Base-by-base conservation (phyloP, 2,113 vertebrate species). In the Limnothrissa miodon region DNA sequence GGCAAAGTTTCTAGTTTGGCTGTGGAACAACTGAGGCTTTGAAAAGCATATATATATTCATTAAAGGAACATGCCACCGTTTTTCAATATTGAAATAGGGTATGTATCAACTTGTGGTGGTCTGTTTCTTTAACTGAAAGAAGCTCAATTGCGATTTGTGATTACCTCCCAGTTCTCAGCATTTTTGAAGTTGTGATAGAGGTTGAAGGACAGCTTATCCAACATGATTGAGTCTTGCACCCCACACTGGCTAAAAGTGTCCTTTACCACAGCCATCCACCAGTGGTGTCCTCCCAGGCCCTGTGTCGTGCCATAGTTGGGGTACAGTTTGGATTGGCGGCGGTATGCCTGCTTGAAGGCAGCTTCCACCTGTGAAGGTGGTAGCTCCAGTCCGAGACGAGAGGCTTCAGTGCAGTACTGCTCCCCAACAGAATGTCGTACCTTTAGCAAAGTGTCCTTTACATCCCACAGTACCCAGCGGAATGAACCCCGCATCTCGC, bases 391-490 rank as follows among this genome's bases (percentile, higher is more conserved):
- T 1, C 97, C 96, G 0, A 89, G 88, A 13, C 87, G 91, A 80
- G 39, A 87, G 11, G 96, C 97, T 87, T 94, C 96, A 4, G 89
- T 88, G 1, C 95, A 95, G 39, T 99, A 99, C 59, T 95, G 95
- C 66, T 95, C 90, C 0, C 96, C 97, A 0, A 97, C 91, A 0
- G 97, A 95, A 1, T 17, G 82, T 45, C 96, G 95, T 84, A 98
- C 93, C 84, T 93, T 95, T 80, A 99, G 89, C 79, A 99, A 90
- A 0, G 98, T 99, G 91, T 98, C 96, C 82, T 96, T 98, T 85
- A 97, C 95, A 0, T 99, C 98, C 98, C 98, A 99, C 0, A 98
- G 95, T 42, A 99, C 89, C 80, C 98, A 95, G 19, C 91, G 93
- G 19, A 97, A 91, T 48, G 91, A 80, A 86, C 81, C 83, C 33